Evolutionary conservation across 2,797 vertebrate genomes (phyloP).

Genomic region (Decapterus maruadsi): DNA sequence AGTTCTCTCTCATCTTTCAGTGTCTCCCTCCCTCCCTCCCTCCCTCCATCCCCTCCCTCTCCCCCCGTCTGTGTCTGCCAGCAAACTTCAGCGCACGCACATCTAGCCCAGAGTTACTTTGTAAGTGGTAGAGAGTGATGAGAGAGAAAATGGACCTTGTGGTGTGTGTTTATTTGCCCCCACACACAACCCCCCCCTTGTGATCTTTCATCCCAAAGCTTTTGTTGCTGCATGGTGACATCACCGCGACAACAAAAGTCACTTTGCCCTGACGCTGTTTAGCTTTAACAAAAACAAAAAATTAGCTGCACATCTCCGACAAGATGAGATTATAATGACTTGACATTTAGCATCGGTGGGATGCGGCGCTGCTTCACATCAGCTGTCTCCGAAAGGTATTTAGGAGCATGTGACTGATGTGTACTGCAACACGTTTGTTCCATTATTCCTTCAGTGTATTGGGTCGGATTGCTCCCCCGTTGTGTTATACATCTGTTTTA

Average conservation of each 20-base stretch:
- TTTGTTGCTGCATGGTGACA: conserved; percentile 11
- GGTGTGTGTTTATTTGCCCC: conserved; percentile 17
- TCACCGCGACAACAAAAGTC: conserved; percentile 6
- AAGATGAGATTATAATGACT: conserved; percentile 28
- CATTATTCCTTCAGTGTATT: conserved; percentile 18
- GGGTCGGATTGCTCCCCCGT: conserved; percentile 26
- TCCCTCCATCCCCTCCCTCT: not conserved
- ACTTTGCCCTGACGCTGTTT: not conserved
- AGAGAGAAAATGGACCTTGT: not conserved
- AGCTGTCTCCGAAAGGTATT: conserved; percentile 10
- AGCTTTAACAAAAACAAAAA: conserved; percentile 24
- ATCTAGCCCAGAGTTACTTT: conserved; percentile 11
- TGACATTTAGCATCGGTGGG: conserved; percentile 1
- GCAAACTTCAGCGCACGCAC: not conserved
- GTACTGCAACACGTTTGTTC: conserved; percentile 6
- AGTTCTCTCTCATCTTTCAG: conserved; percentile 29
- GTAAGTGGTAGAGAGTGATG: conserved; percentile 5
- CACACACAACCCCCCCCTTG: not conserved
- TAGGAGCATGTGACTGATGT: conserved; percentile 9
- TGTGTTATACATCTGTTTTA: conserved; percentile 37
- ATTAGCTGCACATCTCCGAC: not conserved
- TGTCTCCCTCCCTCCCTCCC: not conserved
- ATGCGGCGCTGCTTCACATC: conserved; percentile 11
- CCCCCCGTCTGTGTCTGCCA: conserved; percentile 9
- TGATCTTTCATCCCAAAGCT: conserved; percentile 7